Percentiles rank a stretch among this genome's conserved stretches.
Conservation (phyloP, 2,888 invertebrate genomes). For the Hecatera dysodea region DNA sequence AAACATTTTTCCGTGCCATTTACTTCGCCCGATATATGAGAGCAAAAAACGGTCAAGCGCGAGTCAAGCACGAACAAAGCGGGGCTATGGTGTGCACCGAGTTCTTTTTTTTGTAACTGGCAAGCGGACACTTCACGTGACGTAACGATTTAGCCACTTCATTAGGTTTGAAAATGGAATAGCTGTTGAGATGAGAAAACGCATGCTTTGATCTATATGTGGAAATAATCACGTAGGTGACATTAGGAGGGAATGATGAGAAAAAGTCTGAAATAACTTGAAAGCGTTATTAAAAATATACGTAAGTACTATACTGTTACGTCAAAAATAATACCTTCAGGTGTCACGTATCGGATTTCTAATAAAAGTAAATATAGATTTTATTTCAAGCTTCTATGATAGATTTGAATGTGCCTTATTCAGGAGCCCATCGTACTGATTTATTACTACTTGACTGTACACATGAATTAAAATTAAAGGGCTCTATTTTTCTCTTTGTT, state of each 20-base stretch:
- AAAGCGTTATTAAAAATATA: conserved; percentile 2
- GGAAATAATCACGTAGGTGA: conserved; percentile 22
- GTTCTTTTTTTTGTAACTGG: conserved; percentile 37
- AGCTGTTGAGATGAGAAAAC: conserved; percentile 17
- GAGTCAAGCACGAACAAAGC: conserved; percentile 40
- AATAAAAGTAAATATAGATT: not conserved
- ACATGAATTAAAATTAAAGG: not conserved
- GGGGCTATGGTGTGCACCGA: conserved; percentile 46
- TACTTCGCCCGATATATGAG: conserved; percentile 63
- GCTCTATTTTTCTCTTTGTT: not conserved
- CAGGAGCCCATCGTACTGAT: not conserved
- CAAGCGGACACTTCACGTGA: conserved; percentile 28
- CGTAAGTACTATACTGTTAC: too few relatives aligned
- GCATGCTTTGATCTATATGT: conserved; percentile 39
- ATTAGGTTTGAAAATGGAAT: conserved; percentile 39
- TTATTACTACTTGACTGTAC: not conserved
- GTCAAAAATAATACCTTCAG: not conserved
- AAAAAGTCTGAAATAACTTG: not conserved
- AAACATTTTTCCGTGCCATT: conserved; percentile 68
- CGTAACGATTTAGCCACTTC: conserved; percentile 34
- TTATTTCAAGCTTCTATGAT: not conserved
- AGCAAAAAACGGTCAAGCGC: conserved; percentile 61
- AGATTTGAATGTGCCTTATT: not conserved
- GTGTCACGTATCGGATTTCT: not conserved
- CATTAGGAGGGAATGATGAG: not conserved